These are phyloP conservation scores for Nettapus auritus DNA, from an alignment of 2,113 vertebrate species.

Conservation along the genomic window DNA sequence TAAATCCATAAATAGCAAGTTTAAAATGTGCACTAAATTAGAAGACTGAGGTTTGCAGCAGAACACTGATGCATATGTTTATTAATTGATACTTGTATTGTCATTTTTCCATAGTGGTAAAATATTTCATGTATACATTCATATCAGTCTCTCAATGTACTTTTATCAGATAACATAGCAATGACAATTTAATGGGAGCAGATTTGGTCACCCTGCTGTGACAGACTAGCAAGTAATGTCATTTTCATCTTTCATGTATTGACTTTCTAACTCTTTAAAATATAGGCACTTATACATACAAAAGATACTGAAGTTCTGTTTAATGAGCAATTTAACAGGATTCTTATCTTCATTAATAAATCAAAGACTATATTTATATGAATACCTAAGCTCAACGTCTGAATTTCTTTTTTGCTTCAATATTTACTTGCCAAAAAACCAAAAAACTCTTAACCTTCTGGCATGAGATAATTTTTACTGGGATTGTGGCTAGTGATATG, in stretches of 20 bases:
- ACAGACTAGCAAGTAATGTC: conserved; percentile 56
- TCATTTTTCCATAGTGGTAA: conserved; percentile 4
- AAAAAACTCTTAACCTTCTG: not conserved
- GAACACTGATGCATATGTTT: not conserved
- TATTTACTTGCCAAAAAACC: conserved; percentile 27
- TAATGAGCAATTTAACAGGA: conserved; percentile 63
- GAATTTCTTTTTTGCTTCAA: conserved; percentile 45
- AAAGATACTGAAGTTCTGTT: conserved; percentile 36
- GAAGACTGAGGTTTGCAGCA: not conserved
- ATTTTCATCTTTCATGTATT: conserved; percentile 64
- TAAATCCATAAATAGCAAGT: not conserved
- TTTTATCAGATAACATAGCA: conserved; percentile 16
- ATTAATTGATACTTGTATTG: conserved; percentile 44
- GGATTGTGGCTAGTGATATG: not conserved
- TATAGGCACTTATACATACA: conserved; percentile 1
- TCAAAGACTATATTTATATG: conserved; percentile 54
- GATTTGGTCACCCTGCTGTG: conserved; percentile 60
- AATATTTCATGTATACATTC: conserved; percentile 21
- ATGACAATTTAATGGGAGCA: conserved; percentile 46
- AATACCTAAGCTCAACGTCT: conserved; percentile 16
- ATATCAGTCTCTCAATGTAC: not conserved
- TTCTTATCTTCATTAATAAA: conserved; percentile 70
- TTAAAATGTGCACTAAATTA: not conserved
- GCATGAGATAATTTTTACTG: conserved; percentile 4
- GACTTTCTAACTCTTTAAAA: conserved; percentile 53